Evolutionary conservation across 2,888 invertebrate genomes (phyloP), one percentile per base, ranked within the genome.

Genomic region (Xylota sylvarum): DNA sequence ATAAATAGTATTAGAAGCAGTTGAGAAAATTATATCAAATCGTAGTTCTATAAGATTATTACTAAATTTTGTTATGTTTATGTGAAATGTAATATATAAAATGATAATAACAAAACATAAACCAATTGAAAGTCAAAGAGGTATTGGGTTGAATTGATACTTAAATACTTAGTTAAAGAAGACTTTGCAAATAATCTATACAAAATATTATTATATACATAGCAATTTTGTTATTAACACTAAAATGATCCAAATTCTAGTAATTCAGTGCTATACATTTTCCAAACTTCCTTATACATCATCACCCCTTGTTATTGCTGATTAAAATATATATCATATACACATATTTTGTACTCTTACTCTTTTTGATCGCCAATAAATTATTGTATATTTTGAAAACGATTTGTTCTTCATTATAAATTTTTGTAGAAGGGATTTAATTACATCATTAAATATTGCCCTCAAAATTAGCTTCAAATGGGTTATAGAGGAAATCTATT

Each of bases 271-370:
- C 56, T 56, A 56, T 56, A 56, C 12, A 56, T 56, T 56, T 56
- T 56, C 32, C n/a, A 30, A 56, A 56, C 32, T 56, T 56, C 32
- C 56, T 56, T 56, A 56, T 56, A 56, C 32, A 56, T 32, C 56
- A 56, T 56, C 56, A 56, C 56, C 56, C 56, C 56, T 56, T 56
- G 56, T 56, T 56, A 56, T 56, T 56, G 56, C 32, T 56, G 56
- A 30, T 56, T 56, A 50, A 56, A 56, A 56, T 56, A 56, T 56
- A 56, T 56, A 56, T 56, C 56, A 56, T 56, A 56, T 56, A 56
- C 56, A 56, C 56, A 56, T 56, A 56, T 56, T 56, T 56, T 56
- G 56, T 56, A 56, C 56, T 56, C 56, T 56, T 56, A 56, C 30
- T 56, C 56, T 56, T 56, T 56, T 56, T 56, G 32, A 56, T 56